Conservation (phyloP, 2,797 vertebrate genomes). For the Sus cebifrons region DNA sequence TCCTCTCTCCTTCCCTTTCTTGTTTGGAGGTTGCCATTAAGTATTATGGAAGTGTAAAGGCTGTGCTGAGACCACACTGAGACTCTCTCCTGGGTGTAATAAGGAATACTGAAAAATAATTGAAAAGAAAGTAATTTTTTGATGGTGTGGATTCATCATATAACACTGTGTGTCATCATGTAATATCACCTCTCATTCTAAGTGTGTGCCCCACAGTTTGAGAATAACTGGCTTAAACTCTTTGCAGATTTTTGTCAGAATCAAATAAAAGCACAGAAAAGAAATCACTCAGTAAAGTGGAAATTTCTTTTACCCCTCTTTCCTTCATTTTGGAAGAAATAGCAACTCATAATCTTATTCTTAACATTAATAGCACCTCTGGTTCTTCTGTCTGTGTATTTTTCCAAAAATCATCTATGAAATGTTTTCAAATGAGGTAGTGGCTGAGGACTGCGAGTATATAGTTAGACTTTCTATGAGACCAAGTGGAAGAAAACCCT, state of each 20-base stretch:
- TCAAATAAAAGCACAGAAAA: neutral
- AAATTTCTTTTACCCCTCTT: constrained; percentile 31
- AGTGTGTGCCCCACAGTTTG: neutral
- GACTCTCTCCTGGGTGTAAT: neutral
- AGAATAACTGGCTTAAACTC: neutral
- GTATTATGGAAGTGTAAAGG: neutral
- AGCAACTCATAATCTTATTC: neutral
- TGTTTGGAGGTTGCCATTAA: neutral
- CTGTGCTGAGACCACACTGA: neutral
- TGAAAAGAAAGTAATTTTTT: neutral
- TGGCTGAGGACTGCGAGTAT: neutral
- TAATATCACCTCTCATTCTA: constrained; percentile 4
- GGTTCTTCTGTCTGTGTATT: neutral
- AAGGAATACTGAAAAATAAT: constrained; percentile 31
- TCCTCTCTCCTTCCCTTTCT: neutral
- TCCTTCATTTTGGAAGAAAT: neutral
- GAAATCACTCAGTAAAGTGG: constrained; percentile 9
- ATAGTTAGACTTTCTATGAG: neutral
- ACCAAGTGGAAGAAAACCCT: neutral
- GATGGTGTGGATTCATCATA: neutral
- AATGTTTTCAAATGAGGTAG: neutral
- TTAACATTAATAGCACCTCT: neutral
- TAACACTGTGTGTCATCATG: neutral
- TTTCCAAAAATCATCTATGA: constrained; percentile 32
- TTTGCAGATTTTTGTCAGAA: constrained; percentile 14